Base-by-base conservation (phyloP, 2,113 vertebrate genomes). In the Xenopus laevis region DNA sequence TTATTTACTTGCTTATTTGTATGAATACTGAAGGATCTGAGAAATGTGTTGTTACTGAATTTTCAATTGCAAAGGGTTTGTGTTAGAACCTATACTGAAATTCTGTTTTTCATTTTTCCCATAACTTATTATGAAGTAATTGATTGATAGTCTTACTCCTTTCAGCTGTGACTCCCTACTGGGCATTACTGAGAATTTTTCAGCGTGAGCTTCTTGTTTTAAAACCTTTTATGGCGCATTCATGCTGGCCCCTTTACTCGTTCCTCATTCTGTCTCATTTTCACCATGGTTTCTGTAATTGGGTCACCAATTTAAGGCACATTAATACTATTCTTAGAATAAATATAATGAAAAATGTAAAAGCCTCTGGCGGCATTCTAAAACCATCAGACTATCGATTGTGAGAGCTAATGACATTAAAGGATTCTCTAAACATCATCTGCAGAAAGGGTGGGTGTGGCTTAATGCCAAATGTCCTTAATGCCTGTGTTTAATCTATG, bases 251-350 rank as follows among this genome's bases (percentile, higher is more conserved):
- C 33, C 46, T 59, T 74, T 68, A 68, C 71, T 55, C 27, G 44
- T 72, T 50, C 65, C 47, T 72, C 18, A 65, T n/a, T 66, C 60
- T 15, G 53, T 57, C 73, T 75, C 45, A 62, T 53, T 53, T 75
- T 53, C 44, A 68, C 65, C 46, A 68, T 68, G n/a, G 23, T 68
- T 27, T 68, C 55, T 69, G 55, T 61, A 53, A 74, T 68, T 74
- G 44, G 65, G 73, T 61, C 65, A 75, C 65, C 73, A 75, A 68
- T 75, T 75, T 75, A 68, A 68, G 73, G 68, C 65, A 75, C 73
- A 75, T 68, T 68, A 68, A 75, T 55, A 75, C 65, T 44, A 68
- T 61, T 75, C 65, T 62, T 44, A 68, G 65, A 63, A 75, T 75
- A 75, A 75, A 68, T 40, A 75, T 68, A 68, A 68, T 75, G 73